Evolutionary conservation across 2,888 invertebrate genomes (phyloP).

Genomic region (Synergus japonicus): DNA sequence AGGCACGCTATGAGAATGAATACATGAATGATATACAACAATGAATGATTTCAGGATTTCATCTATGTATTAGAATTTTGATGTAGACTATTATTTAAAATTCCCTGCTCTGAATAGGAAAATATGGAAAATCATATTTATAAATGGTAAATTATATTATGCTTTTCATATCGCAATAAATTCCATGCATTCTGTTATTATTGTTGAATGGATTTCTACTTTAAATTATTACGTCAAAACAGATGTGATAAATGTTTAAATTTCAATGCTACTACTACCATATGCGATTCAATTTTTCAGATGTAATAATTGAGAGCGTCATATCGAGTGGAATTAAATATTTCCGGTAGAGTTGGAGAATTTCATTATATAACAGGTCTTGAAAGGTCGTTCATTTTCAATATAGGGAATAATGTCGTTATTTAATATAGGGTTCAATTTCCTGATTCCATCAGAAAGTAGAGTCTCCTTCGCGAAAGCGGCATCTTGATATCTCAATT

Average conservation of each 20-base stretch:
- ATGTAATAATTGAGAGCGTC: not conserved
- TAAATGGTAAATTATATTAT: no score
- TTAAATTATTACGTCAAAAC: no score
- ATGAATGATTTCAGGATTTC: no score
- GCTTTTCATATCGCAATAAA: no score
- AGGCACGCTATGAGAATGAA: no score
- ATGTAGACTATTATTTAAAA: no score
- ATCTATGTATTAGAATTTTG: no score
- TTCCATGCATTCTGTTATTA: no score
- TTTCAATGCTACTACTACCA: not conserved
- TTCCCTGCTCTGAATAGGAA: no score
- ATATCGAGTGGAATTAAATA: conserved; percentile 43
- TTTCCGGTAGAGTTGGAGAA: conserved; percentile 48
- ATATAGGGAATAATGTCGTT: conserved; percentile 25
- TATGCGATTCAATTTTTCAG: not conserved
- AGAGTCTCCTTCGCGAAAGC: not conserved
- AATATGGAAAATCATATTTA: no score
- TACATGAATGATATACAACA: no score
- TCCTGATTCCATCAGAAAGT: not conserved
- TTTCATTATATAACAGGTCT: conserved; percentile 43
- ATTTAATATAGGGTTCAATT: not conserved
- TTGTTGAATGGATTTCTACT: no score
- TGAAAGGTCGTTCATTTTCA: conserved; percentile 39
- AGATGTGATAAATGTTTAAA: not conserved
- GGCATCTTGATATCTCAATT: not conserved